phyloP scores from a whole-genome alignment of 2,113 vertebrate species.

The Furnarius figulus region DNA sequence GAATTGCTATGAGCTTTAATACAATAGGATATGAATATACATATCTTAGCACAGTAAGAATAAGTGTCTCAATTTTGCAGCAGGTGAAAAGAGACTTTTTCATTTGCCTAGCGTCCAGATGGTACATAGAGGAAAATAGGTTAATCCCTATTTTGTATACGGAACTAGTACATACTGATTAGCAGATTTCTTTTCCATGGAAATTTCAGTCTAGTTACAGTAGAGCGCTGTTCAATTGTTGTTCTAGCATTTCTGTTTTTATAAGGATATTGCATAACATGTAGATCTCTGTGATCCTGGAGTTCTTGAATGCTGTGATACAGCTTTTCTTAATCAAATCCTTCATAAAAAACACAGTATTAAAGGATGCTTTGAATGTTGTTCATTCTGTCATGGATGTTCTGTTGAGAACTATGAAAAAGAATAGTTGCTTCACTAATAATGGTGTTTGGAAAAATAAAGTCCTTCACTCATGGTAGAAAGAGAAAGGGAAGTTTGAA shows the following conservation, averaged over 20 bases:
- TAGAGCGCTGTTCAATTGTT: slow-evolving; percentile 7
- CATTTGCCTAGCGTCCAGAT: slow-evolving; percentile 46
- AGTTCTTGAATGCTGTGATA: background rate
- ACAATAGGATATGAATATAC: background rate
- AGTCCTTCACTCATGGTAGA: background rate
- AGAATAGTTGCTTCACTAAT: background rate
- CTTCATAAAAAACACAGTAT: background rate
- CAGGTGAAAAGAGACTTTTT: slow-evolving; percentile 36
- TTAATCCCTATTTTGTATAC: slow-evolving; percentile 56
- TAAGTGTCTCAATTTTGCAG: slow-evolving; percentile 14
- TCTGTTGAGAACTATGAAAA: background rate
- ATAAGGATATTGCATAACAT: background rate
- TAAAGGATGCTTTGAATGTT: background rate
- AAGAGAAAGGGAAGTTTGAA: background rate
- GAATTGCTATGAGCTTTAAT: background rate
- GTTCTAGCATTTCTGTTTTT: background rate
- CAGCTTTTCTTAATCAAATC: background rate
- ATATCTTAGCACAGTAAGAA: background rate
- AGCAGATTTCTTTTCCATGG: slow-evolving; percentile 8
- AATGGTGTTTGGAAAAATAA: background rate
- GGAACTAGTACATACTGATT: background rate
- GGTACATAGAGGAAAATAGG: slow-evolving; percentile 33
- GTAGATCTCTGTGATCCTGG: background rate
- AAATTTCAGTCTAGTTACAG: slow-evolving; percentile 25
- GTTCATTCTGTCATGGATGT: background rate